Conservation (phyloP, 2,888 invertebrate genomes). For the Stenoptilia bipunctidactyla region DNA sequence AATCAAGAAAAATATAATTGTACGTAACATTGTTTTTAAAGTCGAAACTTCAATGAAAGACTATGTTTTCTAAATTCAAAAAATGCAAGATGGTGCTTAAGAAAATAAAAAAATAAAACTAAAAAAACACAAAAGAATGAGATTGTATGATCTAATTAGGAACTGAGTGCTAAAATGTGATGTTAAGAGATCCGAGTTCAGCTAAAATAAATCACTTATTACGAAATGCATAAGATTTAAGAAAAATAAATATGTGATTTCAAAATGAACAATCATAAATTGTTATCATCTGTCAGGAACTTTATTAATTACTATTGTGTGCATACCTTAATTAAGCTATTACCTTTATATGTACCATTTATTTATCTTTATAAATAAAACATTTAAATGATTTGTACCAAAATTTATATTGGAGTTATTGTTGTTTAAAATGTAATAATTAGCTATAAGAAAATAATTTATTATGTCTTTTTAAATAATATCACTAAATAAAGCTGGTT, state of each 20-base stretch:
- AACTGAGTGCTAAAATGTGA: conserved; percentile 64
- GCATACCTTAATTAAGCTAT: background rate
- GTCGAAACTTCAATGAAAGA: conserved; percentile 4
- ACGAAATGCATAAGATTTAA: conserved; percentile 7
- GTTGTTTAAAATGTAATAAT: background rate
- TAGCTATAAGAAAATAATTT: background rate
- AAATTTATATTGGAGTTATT: background rate
- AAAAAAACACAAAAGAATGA: conserved; percentile 27
- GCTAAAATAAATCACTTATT: background rate
- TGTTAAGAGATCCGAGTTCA: conserved; percentile 51
- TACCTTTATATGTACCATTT: background rate
- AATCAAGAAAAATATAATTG: conserved; percentile 10
- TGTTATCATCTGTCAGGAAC: conserved; percentile 26
- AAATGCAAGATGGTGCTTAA: conserved; percentile 21
- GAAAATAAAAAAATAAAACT: conserved; percentile 39
- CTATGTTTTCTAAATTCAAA: conserved; percentile 15
- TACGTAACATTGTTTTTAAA: background rate
- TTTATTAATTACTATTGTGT: conserved; percentile 17
- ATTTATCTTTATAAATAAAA: conserved; percentile 3
- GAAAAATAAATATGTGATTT: conserved; percentile 23
- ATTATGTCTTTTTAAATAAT: background rate
- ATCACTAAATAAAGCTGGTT: background rate
- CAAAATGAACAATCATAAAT: conserved; percentile 6
- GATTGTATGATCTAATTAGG: conserved; percentile 61
- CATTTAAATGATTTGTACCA: conserved; percentile 8